Conservation (phyloP, 2,888 invertebrate species). For the Chirona hameri region DNA sequence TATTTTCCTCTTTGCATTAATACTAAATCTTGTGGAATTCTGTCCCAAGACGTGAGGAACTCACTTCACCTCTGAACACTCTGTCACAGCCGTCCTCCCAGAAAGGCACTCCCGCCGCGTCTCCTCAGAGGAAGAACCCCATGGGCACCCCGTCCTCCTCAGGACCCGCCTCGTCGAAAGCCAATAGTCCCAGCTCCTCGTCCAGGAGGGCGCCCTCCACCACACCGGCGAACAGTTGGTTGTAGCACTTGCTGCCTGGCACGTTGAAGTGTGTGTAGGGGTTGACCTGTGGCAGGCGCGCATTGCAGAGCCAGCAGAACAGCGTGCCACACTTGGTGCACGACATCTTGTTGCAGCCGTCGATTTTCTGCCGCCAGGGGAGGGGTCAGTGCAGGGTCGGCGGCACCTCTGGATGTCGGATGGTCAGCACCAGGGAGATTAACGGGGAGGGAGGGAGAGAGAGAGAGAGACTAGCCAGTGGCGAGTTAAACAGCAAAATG, state of each 20-base stretch:
- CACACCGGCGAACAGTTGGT: slow-evolving; percentile 52
- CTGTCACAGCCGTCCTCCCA: too few relatives aligned
- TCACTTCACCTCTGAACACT: too few relatives aligned
- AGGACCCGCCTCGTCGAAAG: slow-evolving; percentile 31
- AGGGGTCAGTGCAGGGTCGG: too few relatives aligned
- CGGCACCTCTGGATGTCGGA: too few relatives aligned
- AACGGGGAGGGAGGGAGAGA: too few relatives aligned
- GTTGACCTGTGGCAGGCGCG: slow-evolving; percentile 48
- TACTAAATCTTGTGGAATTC: too few relatives aligned
- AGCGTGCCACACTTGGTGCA: slow-evolving; percentile 59
- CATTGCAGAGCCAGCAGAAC: slow-evolving; percentile 62
- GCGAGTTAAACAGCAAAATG: too few relatives aligned
- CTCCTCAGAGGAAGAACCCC: not conserved
- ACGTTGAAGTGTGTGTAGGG: slow-evolving; percentile 59
- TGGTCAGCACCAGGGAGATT: too few relatives aligned
- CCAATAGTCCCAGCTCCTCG: slow-evolving; percentile 42
- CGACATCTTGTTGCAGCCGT: slow-evolving; percentile 66
- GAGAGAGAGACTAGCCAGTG: too few relatives aligned
- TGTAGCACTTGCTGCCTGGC: slow-evolving; percentile 51
- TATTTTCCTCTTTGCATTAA: too few relatives aligned
- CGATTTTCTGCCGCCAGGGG: slow-evolving; percentile 53
- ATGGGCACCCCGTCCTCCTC: not conserved
- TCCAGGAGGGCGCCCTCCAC: not conserved
- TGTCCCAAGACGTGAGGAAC: too few relatives aligned
- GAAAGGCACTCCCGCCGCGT: too few relatives aligned